Evolutionary conservation across 2,113 vertebrate genomes (phyloP), one percentile per base, ranked within the genome.

Genomic region (Tricholaema leucomelas): DNA sequence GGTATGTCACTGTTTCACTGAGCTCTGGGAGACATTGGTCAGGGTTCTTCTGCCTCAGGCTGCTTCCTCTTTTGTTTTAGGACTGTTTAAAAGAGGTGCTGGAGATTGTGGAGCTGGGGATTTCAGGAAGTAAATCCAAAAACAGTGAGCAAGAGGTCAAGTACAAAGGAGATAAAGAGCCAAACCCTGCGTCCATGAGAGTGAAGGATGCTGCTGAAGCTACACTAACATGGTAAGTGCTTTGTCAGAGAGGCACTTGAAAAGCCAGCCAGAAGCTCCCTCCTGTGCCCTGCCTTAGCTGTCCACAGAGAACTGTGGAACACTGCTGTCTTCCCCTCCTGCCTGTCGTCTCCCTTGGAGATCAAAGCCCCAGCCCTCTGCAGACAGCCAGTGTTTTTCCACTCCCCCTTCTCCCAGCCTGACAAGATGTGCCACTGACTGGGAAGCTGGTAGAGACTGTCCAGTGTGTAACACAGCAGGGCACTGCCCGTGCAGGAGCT

Each of bases 161-260:
- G 36, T 98, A 99, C 95, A 99, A 99, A 98, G 98, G 98, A 55
- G 98, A 99, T 88, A 99, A 99, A 92, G 98, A 99, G 78, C 98
- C 98, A 94, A 99, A 99, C 92, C 99, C 99, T 2, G 99, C 99
- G 17, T 99, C 99, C 24, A 99, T 99, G 98, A 98, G 99, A 84
- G 99, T 99, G 91, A 99, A 99, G 95, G 99, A 99, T 40, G 99
- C 99, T 76, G 99, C 99, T 18, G 99, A 99, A 97, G 99, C 99
- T 31, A 98, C 99, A 2, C 95, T 99, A 33, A 99, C 98, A 2
- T 99, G 99, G 99, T 99, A 98, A 88, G 98, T 77, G 52, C 55
- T 46, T 89, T 79, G 46, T 69, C 33, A 61, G 63, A 63, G 58
- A 38, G 56, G 10, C 36, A 3, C 72, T 70, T 69, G 56, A 48